Evolutionary conservation across 2,113 vertebrate species (phyloP), one percentile per base, ranked within the genome.

Genomic region (Ptilonorhynchus violaceus): DNA sequence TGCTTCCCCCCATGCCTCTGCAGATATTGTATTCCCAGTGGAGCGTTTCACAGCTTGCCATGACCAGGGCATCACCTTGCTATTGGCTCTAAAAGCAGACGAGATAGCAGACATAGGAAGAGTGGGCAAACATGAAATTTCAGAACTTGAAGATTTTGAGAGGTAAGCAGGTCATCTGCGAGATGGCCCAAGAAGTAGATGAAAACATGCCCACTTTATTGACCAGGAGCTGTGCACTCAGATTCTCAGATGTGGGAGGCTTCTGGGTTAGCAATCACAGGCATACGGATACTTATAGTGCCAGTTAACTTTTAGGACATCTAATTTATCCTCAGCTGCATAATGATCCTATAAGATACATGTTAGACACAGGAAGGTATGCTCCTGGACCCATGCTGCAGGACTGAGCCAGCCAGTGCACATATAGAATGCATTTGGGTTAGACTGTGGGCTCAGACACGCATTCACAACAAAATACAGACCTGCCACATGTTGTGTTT

Each of bases 281-380:
- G 3, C 4, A 15, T 62, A 27, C 6, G 5, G 7, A 23, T 73
- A 6, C 11, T 23, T 53, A 20, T 0, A 2, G 3, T 39, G 41
- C 3, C 15, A 67, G 4, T 9, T 70, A 84, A 47, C 14, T 79
- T 82, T 75, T 28, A 55, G n/a, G 41, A 42, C 24, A 39, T 33
- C 1, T 72, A 13, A 39, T 8, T 82, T 75, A 9, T 28, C 22
- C 55, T 72, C 9, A 6, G 3, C 20, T 84, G 6, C 1, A 1
- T 39, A 84, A 55, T 4, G 15, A 37, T 56, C 15, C 68, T 67
- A 10, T 3, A 33, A 35, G 20, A 49, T 3, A 28, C 8, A 7
- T 4, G 4, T 16, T 21, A 91, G 37, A 19, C 20, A 33, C 15
- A 72, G 8, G 4, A 10, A 41, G 8, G 1, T 33, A 3, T 42